phyloP scores from a whole-genome alignment of 35 echinoderm and acorn worm species.

The Ptychodera flava region DNA sequence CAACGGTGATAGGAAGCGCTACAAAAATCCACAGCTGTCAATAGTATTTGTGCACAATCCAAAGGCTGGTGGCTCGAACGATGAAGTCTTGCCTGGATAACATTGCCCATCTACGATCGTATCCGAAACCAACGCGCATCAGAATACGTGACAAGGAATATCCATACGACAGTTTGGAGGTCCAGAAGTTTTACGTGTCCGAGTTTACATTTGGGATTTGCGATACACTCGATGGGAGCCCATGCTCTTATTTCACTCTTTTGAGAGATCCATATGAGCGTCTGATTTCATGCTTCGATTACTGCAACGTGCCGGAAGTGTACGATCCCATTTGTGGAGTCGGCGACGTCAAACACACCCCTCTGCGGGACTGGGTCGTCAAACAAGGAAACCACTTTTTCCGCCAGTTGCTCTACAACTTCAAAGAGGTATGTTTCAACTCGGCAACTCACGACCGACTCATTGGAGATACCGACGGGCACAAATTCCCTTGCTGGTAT shows the following conservation, averaged over 20 bases:
- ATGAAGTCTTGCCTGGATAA: neutral
- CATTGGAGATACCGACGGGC: neutral
- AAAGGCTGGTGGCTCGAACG: neutral
- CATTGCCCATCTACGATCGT: neutral
- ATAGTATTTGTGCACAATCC: neutral
- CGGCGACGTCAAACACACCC: neutral
- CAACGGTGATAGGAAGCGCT: neutral
- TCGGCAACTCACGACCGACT: neutral
- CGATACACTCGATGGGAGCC: neutral
- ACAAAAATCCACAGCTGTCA: neutral
- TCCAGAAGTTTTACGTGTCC: neutral
- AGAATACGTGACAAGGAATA: neutral
- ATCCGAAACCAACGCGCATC: neutral
- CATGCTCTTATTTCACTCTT: neutral
- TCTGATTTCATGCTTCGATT: neutral
- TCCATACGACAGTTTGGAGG: neutral
- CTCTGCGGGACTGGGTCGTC: neutral
- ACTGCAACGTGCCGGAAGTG: neutral
- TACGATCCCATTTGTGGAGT: neutral
- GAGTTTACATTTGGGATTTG: slow-evolving; percentile 11
- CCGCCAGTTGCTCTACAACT: neutral
- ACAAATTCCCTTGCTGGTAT: neutral
- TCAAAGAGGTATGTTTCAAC: neutral
- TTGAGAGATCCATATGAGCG: slow-evolving; percentile 10
- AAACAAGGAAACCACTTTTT: neutral